A percentile compares a stretch with the other conserved stretches of the same genome.
Evolutionary conservation across 2,113 vertebrate species (phyloP).

Genomic region (Larimichthys polyactis): DNA sequence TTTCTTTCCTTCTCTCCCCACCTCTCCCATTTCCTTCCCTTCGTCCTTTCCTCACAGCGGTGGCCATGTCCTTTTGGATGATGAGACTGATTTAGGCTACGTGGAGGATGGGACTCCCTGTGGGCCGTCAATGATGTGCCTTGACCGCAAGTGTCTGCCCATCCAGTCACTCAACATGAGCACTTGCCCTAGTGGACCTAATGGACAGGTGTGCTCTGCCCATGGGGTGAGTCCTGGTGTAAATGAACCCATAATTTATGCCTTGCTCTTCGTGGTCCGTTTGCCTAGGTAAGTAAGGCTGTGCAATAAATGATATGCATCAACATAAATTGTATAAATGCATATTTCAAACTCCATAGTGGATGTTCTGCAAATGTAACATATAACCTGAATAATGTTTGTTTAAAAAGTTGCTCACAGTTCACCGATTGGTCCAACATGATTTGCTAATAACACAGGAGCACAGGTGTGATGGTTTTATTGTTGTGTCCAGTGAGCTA

Average conservation of each 20-base stretch:
- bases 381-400: background rate
- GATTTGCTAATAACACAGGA: too few species aligned
- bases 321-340: too few species aligned
- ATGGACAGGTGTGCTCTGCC: conserved; percentile 94
- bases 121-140: conserved; percentile 99
- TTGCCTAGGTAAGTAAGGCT: background rate
- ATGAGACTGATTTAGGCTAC: conserved; percentile 97
- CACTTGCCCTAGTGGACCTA: conserved; percentile 92
- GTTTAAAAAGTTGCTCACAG: background rate
- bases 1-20: background rate
- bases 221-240: conserved; percentile 91
- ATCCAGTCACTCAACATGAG: conserved; percentile 98
- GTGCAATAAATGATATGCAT: background rate
- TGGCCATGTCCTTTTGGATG: conserved; percentile 96
- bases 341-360: too few species aligned
- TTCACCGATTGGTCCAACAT: background rate
- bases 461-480: too few species aligned
- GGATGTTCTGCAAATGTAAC: too few species aligned
- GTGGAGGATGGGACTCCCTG: conserved; percentile 98
- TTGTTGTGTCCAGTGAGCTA: too few species aligned
- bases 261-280: background rate
- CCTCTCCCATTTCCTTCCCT: background rate
- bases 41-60: conserved; percentile 80
- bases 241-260: background rate
- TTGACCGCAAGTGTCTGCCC: conserved; percentile 97